A percentile compares a stretch with the other conserved stretches of the same genome.
These are phyloP conservation scores for Apus apus DNA, from an alignment of 2,113 vertebrate species.

Conservation along the genomic window DNA sequence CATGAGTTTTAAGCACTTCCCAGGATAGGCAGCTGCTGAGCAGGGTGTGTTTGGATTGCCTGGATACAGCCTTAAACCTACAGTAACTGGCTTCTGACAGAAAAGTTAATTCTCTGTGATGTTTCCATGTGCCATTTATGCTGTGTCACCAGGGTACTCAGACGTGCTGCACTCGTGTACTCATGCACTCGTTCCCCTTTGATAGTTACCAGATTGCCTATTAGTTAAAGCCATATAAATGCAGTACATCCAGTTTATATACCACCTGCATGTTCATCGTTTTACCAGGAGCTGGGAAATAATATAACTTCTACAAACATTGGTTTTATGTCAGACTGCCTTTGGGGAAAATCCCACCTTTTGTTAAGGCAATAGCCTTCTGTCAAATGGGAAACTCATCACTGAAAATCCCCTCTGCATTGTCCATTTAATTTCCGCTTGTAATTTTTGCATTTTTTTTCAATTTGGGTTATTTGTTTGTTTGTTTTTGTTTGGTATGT, in stretches of 20 bases:
- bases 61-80: not conserved
- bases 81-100: not conserved
- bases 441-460: not conserved
- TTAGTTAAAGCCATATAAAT: slow-evolving; percentile 50
- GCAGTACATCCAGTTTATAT: not conserved
- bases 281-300: not conserved
- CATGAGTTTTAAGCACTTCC: not conserved
- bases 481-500: too few relatives aligned
- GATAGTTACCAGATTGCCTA: slow-evolving; percentile 58
- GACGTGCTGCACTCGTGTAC: not conserved
- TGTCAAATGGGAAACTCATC: not conserved
- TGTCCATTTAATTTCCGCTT: not conserved
- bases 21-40: slow-evolving; percentile 22
- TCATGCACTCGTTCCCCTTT: slow-evolving; percentile 35
- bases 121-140: slow-evolving; percentile 25
- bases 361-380: not conserved
- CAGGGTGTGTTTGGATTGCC: not conserved
- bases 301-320: slow-evolving; percentile 22
- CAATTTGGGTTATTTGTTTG: too few relatives aligned
- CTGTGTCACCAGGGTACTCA: slow-evolving; percentile 8
- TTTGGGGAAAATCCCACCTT: slow-evolving; percentile 25
- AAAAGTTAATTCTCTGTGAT: slow-evolving; percentile 32
- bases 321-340: not conserved
- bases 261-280: slow-evolving; percentile 26
- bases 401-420: not conserved